Base-by-base conservation (phyloP, 2,888 invertebrate genomes). In the Caenorhabditis japonica region DNA sequence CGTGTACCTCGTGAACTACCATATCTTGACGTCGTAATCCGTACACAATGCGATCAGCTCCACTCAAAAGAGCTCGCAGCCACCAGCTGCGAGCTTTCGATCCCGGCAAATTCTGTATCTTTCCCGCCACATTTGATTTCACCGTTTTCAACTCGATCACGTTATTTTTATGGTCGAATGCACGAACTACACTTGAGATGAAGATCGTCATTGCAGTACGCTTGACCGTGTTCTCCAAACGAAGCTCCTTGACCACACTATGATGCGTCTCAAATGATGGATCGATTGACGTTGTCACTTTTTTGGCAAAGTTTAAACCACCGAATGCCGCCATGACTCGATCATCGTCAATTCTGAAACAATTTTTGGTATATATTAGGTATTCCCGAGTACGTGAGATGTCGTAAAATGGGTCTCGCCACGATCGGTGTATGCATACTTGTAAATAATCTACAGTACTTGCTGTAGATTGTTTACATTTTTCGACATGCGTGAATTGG, bases 131-230 rank as follows among this genome's bases (percentile, higher is more conserved):
- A 12, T 33, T 41, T 23, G 44, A 38, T 3, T 44, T 13, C 17
- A 44, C 27, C n/a, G 70, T 70, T 33, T 60, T 62, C 21, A 61
- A 36, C 47, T 70, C 60, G 5, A 70, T 36, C 0, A 62, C 52
- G 2, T 58, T 33, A 39, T 56, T 41, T 4, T 36, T 25, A 2
- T 7, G 4, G 17, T 71, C 71, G 30, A 71, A 71, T 1, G 71
- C 71, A 3, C 71, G 62, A 5, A 51, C 71, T 1, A 60, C 51
- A 17, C 62, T 52, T 2, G 71, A 62, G 13, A 71, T 34, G 58
- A 58, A 53, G 7, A 71, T 8, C 0, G 44, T 39, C 58, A 56
- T 56, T 2, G 52, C 19, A 5, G 10, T 23, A 12, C 23, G 17
- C 3, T 13, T n/a, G 15, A n/a, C 23, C 1, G 10, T 30, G 30